A percentile compares a stretch with the other conserved stretches of the same genome.
These are phyloP conservation scores for Tineola bisselliella DNA, from an alignment of 2,888 invertebrate genomes.

Conservation along the genomic window DNA sequence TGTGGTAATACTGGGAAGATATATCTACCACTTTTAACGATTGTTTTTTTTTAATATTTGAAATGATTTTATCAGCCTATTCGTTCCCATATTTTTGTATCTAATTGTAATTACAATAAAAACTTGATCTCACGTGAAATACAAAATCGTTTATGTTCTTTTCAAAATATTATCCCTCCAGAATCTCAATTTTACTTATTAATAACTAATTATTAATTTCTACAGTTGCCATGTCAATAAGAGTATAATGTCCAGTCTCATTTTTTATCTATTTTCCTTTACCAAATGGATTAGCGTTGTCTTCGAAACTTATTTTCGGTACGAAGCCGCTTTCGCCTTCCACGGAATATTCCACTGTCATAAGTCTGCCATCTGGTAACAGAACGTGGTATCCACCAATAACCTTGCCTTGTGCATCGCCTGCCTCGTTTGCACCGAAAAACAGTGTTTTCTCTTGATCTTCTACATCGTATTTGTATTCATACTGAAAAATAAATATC, in stretches of 20 bases:
- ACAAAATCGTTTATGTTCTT: neutral
- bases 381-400: constrained; percentile 74
- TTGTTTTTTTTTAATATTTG: no score
- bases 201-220: neutral
- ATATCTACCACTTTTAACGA: no score
- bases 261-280: constrained; percentile 36
- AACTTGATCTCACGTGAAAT: no score
- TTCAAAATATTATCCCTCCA: neutral
- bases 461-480: constrained; percentile 79
- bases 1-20: no score
- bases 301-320: constrained; percentile 73
- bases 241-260: neutral
- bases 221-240: neutral
- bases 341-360: constrained; percentile 78
- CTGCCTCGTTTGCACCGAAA: constrained; percentile 75
- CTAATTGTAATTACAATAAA: no score
- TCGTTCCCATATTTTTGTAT: no score
- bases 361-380: constrained; percentile 75
- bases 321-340: constrained; percentile 78
- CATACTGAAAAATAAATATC: constrained; percentile 63
- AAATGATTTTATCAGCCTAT: no score
- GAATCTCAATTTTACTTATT: neutral
- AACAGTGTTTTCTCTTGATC: constrained; percentile 73
- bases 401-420: constrained; percentile 71
- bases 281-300: constrained; percentile 68